Evolutionary conservation across 2,797 vertebrate species (phyloP).

Genomic region (Micromesistius poutassou): DNA sequence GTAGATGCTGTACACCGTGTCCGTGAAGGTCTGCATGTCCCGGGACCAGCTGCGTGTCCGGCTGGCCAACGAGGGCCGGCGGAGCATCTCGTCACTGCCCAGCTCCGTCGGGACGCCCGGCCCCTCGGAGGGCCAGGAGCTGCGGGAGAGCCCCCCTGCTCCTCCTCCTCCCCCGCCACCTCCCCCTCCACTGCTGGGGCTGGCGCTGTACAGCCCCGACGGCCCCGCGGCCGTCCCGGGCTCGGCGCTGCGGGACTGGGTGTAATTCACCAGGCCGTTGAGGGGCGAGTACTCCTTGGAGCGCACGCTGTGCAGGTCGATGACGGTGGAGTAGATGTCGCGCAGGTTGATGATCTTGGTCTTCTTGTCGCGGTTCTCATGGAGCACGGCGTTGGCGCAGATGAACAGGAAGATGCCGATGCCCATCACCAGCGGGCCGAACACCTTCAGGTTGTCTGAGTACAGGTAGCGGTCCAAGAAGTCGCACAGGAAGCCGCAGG

Average conservation of each 20-base stretch:
- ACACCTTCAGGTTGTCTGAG: slow-evolving; percentile 96
- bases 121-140: slow-evolving; percentile 82
- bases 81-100: slow-evolving; percentile 49
- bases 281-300: slow-evolving; percentile 84
- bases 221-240: slow-evolving; percentile 68
- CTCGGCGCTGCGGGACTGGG: slow-evolving; percentile 80
- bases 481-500: slow-evolving; percentile 78
- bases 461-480: slow-evolving; percentile 88
- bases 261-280: slow-evolving; percentile 87
- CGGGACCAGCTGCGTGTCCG: slow-evolving; percentile 67
- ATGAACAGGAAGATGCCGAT: slow-evolving; percentile 99
- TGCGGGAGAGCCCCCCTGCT: slow-evolving; percentile 70
- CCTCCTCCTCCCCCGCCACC: background rate
- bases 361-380: slow-evolving; percentile 96
- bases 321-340: slow-evolving; percentile 97
- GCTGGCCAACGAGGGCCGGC: slow-evolving; percentile 62
- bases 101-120: slow-evolving; percentile 55
- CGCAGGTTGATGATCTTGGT: slow-evolving; percentile 97
- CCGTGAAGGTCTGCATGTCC: slow-evolving; percentile 79
- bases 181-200: slow-evolving; percentile 14
- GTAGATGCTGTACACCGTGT: slow-evolving; percentile 91
- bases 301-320: slow-evolving; percentile 89
- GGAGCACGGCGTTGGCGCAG: slow-evolving; percentile 94
- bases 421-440: slow-evolving; percentile 96
- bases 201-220: slow-evolving; percentile 57